A percentile compares a stretch with the other conserved stretches of the same genome.
Conservation (phyloP, 1,140 invertebrate genomes). For the Oreohelix idahoensis region DNA sequence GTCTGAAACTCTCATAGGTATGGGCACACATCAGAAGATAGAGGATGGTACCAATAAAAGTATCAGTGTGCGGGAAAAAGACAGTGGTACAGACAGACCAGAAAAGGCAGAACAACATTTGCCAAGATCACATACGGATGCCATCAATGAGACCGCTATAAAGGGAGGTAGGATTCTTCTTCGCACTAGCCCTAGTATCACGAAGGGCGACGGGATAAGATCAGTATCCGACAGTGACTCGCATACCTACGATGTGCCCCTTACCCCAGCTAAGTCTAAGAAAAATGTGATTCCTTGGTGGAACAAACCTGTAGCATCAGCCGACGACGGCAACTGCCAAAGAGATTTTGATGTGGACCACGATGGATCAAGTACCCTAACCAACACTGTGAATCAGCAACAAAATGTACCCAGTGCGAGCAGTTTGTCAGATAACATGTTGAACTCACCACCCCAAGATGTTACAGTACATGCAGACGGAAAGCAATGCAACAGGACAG, state of each 20-base stretch:
- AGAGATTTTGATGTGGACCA: not conserved
- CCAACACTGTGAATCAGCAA: not conserved
- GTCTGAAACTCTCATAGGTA: too few relatives aligned
- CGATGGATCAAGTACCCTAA: not conserved
- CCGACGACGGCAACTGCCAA: too few relatives aligned
- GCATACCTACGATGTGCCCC: not conserved
- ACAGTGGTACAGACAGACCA: not conserved
- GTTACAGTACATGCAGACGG: not conserved
- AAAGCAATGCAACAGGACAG: not conserved
- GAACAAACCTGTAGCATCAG: not conserved
- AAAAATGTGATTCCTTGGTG: not conserved
- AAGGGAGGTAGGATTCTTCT: not conserved
- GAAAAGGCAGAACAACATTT: too few relatives aligned
- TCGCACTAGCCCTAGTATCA: not conserved
- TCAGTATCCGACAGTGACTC: not conserved
- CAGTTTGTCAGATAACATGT: not conserved
- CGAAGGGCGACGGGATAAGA: not conserved
- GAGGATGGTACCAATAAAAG: too few relatives aligned
- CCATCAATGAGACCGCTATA: too few relatives aligned
- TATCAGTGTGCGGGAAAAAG: too few relatives aligned
- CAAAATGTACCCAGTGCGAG: not conserved
- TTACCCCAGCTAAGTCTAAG: not conserved
- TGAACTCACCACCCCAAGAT: not conserved
- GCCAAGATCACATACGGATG: too few relatives aligned
- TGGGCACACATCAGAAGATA: too few relatives aligned